Conservation (phyloP, 2,888 invertebrate species). For the Rotaria magnacalcarata region DNA sequence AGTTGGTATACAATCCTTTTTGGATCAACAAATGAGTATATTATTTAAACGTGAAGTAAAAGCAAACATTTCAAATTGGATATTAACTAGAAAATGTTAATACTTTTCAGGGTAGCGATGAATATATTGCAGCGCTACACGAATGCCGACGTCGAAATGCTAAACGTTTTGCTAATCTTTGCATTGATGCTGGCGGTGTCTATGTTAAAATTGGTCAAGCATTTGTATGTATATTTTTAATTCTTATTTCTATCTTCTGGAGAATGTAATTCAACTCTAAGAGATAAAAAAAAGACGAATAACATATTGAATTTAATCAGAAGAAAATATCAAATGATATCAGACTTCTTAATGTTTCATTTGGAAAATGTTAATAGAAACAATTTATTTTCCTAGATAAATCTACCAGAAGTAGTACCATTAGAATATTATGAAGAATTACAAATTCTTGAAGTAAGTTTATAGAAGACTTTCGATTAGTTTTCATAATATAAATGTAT, state of each 20-base stretch:
- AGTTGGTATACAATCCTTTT: not conserved
- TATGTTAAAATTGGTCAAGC: constrained; percentile 27
- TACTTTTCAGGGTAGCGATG: not conserved
- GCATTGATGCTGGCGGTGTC: not conserved
- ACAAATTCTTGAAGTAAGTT: constrained; percentile 19
- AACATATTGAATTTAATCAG: no score
- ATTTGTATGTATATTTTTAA: not conserved
- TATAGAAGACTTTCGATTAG: not conserved
- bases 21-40: not conserved
- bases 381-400: not conserved
- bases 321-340: no score
- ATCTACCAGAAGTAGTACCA: not conserved
- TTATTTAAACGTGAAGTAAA: not conserved
- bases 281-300: no score
- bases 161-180: constrained; percentile 27
- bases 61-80: no score
- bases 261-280: no score
- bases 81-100: no score
- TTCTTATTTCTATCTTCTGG: no score
- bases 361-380: no score
- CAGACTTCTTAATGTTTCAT: no score
- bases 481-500: no score
- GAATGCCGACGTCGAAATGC: constrained; percentile 20
- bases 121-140: not conserved
- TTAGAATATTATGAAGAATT: not conserved